A percentile compares a stretch with the other conserved stretches of the same genome.
Conservation (phyloP, 1,140 invertebrate species). For the Euura lappo region DNA sequence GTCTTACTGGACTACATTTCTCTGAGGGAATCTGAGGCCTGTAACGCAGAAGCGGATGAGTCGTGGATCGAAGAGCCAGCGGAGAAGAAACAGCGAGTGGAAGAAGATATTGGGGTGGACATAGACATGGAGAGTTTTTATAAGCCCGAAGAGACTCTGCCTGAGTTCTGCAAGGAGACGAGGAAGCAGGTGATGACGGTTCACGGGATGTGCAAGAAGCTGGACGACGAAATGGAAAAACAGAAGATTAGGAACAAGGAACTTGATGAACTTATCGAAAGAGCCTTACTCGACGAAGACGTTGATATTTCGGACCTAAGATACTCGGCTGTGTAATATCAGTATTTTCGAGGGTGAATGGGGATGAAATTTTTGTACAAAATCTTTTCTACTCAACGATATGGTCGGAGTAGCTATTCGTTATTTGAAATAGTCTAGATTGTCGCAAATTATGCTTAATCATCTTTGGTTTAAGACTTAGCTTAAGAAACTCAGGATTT, state of each 20-base stretch:
- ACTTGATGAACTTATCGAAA: slow-evolving; percentile 41
- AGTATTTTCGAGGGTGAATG: no score
- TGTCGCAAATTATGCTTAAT: no score
- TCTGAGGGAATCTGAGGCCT: slow-evolving; percentile 10
- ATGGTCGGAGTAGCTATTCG: no score
- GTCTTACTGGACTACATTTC: slow-evolving; percentile 33
- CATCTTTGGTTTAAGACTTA: no score
- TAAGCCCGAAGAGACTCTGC: slow-evolving; percentile 24
- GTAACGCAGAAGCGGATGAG: slow-evolving; percentile 11
- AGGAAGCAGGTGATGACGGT: slow-evolving; percentile 31
- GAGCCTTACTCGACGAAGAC: slow-evolving; percentile 40
- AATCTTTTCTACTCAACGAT: no score
- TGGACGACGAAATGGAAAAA: slow-evolving; percentile 42
- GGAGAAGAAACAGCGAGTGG: slow-evolving; percentile 26
- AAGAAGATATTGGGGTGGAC: slow-evolving; percentile 21
- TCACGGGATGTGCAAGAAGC: slow-evolving; percentile 25
- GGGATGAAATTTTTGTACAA: no score
- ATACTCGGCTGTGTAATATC: background rate
- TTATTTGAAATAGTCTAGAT: no score
- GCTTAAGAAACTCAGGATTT: no score
- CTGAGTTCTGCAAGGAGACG: slow-evolving; percentile 32
- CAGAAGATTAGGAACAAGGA: slow-evolving; percentile 34
- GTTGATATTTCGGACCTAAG: background rate
- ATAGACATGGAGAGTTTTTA: slow-evolving; percentile 21
- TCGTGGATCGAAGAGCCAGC: slow-evolving; percentile 20